Evolutionary conservation across 1,140 invertebrate species (phyloP).

Genomic region (Coelopa frigida): DNA sequence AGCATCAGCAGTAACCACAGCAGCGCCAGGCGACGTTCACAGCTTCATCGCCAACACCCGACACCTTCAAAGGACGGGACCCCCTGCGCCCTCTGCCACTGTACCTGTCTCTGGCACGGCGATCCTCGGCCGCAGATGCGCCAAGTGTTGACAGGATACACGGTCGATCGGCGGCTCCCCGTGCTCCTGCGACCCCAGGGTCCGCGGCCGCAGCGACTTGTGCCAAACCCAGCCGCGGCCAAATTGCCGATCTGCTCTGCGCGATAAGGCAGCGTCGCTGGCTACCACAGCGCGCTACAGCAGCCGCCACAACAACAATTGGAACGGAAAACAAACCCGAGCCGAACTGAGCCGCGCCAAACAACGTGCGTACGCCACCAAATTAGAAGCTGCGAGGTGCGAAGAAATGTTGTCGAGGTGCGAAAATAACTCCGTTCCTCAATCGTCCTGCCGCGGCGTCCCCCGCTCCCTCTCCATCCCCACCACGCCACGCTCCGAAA

Average conservation of each 20-base stretch:
- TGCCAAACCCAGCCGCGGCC: neutral
- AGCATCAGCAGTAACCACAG: neutral
- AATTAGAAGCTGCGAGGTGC: slow-evolving; percentile 27
- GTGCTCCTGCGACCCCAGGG: too few relatives aligned
- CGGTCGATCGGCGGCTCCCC: neutral
- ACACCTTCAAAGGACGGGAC: too few relatives aligned
- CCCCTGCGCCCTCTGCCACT: too few relatives aligned
- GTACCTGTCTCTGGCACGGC: neutral
- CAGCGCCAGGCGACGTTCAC: too few relatives aligned
- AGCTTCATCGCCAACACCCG: too few relatives aligned
- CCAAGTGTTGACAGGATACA: slow-evolving; percentile 14
- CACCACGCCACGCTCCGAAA: neutral
- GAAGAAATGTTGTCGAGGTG: slow-evolving; percentile 44
- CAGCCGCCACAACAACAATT: slow-evolving; percentile 2
- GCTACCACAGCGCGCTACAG: slow-evolving; percentile 6
- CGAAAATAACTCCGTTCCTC: slow-evolving; percentile 38
- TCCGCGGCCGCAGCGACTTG: neutral
- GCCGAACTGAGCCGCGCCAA: slow-evolving; percentile 1
- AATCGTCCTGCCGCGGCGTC: neutral
- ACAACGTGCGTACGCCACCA: slow-evolving; percentile 1
- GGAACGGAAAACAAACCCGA: too few relatives aligned
- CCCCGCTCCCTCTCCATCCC: too few relatives aligned
- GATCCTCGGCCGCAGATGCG: slow-evolving; percentile 2
- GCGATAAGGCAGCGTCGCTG: neutral
- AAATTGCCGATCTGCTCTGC: slow-evolving; percentile 7